Conservation (phyloP, 2,888 invertebrate species). For the Drosophila prolongata region DNA sequence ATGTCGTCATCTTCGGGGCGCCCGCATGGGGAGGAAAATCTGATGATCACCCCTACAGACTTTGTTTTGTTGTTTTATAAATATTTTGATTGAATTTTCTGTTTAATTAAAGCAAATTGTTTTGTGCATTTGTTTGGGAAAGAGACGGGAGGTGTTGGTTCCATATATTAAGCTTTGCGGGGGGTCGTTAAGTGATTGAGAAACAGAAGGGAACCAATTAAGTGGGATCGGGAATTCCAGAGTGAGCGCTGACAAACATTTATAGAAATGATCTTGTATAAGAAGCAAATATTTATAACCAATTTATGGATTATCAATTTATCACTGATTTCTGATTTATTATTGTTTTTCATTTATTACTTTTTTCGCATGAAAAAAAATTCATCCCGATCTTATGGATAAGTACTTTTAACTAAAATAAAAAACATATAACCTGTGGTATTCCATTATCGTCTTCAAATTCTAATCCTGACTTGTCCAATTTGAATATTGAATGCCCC, state of each 20-base stretch:
- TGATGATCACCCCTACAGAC: conserved; percentile 24
- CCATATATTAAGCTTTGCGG: conserved; percentile 33
- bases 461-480: not conserved
- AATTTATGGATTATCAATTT: no score
- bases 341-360: no score
- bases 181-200: conserved; percentile 35
- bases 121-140: conserved; percentile 29
- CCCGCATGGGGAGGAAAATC: conserved; percentile 63
- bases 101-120: conserved; percentile 77
- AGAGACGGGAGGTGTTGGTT: conserved; percentile 15
- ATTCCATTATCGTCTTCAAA: not conserved
- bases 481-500: conserved; percentile 17
- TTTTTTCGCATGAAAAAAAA: no score
- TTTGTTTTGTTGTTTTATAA: conserved; percentile 59
- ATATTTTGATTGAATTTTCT: conserved; percentile 80
- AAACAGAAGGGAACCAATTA: not conserved
- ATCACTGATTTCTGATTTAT: no score
- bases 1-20: conserved; percentile 69
- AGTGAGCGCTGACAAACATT: not conserved
- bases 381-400: no score
- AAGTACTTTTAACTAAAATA: no score
- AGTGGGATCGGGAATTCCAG: not conserved
- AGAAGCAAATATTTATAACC: no score
- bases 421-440: no score
- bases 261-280: no score